A percentile compares a stretch with the other conserved stretches of the same genome.
Evolutionary conservation across 2,888 invertebrate genomes (phyloP).

Genomic region (Calameuta pallipes): DNA sequence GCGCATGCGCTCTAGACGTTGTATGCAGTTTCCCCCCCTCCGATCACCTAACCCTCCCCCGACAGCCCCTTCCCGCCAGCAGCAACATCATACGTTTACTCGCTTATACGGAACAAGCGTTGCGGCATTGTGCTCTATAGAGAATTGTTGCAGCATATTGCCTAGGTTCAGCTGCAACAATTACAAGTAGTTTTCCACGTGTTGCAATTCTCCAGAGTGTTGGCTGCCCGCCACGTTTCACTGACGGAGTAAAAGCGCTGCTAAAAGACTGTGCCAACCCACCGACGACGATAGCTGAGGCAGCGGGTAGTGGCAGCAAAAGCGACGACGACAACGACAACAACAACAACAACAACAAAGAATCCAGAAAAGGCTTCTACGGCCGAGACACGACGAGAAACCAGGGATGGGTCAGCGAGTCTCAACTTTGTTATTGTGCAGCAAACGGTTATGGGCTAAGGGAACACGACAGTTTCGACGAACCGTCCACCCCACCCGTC

Average conservation of each 20-base stretch:
- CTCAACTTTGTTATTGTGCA: slow-evolving; percentile 1
- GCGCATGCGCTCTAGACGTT: too few species aligned
- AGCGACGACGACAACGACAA: background rate
- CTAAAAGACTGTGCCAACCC: background rate
- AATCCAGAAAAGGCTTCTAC: background rate
- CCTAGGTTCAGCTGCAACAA: slow-evolving; percentile 44
- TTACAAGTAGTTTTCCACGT: slow-evolving; percentile 51
- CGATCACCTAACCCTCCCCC: too few species aligned
- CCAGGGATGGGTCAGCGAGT: background rate
- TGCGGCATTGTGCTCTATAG: slow-evolving; percentile 40
- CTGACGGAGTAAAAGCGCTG: background rate
- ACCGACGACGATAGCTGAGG: background rate
- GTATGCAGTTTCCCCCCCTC: too few species aligned
- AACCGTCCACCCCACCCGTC: too few species aligned
- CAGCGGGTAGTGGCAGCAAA: too few species aligned
- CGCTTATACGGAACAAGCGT: slow-evolving; percentile 25
- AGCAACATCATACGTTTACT: too few species aligned
- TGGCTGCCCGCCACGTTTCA: slow-evolving; percentile 20
- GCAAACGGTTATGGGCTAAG: background rate
- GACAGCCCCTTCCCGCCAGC: too few species aligned
- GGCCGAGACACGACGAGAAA: background rate
- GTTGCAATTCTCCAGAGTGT: slow-evolving; percentile 43
- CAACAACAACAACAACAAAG: background rate
- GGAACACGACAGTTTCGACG: too few species aligned
- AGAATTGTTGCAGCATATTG: slow-evolving; percentile 35